phyloP scores from a whole-genome alignment of 2,888 invertebrate genomes.

The Corbicula japonica region DNA sequence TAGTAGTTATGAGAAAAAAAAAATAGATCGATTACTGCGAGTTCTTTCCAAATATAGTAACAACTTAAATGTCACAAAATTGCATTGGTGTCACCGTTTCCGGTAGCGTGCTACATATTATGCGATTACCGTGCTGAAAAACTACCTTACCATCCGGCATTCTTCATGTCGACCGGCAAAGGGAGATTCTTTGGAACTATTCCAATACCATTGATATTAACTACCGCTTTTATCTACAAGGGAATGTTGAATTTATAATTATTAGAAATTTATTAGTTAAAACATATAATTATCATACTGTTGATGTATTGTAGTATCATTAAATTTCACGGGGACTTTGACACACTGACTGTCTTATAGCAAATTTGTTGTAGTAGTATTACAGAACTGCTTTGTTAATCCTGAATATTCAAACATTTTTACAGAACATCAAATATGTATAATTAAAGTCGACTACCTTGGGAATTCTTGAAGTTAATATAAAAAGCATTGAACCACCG shows the following conservation, averaged over 20 bases:
- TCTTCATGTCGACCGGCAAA: too few species aligned
- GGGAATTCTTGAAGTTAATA: constrained; percentile 31
- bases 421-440: not conserved
- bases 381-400: not conserved
- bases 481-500: constrained; percentile 42
- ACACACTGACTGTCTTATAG: not conserved
- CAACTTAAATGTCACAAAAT: too few species aligned
- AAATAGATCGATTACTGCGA: too few species aligned
- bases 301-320: not conserved
- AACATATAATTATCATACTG: not conserved
- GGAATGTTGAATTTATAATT: not conserved
- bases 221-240: not conserved
- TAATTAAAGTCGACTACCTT: constrained; percentile 24
- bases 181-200: too few species aligned
- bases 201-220: constrained; percentile 10
- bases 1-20: too few species aligned
- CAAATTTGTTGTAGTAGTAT: not conserved
- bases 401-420: not conserved
- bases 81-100: too few species aligned
- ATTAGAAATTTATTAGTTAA: too few species aligned
- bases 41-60: too few species aligned
- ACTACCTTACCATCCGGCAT: too few species aligned
- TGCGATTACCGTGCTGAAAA: too few species aligned
- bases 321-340: not conserved
- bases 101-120: too few species aligned